Evolutionary conservation across 2,888 invertebrate species (phyloP).

Genomic region (Tanytarsus gracilentus): DNA sequence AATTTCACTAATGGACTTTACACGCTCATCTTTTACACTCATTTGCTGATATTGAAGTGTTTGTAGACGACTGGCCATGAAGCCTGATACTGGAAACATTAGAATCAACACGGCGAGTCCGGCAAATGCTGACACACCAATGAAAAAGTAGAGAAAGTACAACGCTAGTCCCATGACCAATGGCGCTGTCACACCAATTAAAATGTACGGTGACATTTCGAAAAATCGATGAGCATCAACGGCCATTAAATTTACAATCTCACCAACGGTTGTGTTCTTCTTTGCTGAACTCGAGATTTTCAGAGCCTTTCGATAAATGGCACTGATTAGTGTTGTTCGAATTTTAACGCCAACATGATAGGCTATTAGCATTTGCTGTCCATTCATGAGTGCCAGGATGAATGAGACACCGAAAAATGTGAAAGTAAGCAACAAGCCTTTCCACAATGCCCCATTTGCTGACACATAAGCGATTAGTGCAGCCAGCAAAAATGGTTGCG

Average conservation of each 20-base stretch:
- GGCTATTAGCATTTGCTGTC: constrained; percentile 48
- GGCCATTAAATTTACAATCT: constrained; percentile 47
- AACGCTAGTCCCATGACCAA: constrained; percentile 48
- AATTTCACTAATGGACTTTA: constrained; percentile 50
- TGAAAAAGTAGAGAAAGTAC: constrained; percentile 45
- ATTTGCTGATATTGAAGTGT: constrained; percentile 45
- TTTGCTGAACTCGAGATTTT: constrained; percentile 40
- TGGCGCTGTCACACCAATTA: constrained; percentile 46
- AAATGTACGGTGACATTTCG: constrained; percentile 42
- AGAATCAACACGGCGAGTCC: constrained; percentile 46
- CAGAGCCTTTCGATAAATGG: constrained; percentile 48
- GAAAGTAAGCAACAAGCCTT: constrained; percentile 49
- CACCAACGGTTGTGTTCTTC: constrained; percentile 44
- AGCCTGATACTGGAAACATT: constrained; percentile 47
- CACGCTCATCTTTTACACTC: constrained; percentile 48
- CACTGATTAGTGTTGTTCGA: constrained; percentile 46
- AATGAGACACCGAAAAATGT: constrained; percentile 46
- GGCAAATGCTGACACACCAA: constrained; percentile 51
- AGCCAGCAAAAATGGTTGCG: constrained; percentile 27
- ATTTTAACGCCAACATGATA: constrained; percentile 49
- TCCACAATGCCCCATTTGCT: constrained; percentile 43
- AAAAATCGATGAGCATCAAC: constrained; percentile 46
- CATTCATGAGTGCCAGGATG: constrained; percentile 47
- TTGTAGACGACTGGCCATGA: constrained; percentile 44
- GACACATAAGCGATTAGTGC: constrained; percentile 29